Percentiles rank a stretch among this genome's conserved stretches.
These are phyloP conservation scores for Scarus forsteni DNA, from an alignment of 2,797 vertebrate species.

Conservation along the genomic window DNA sequence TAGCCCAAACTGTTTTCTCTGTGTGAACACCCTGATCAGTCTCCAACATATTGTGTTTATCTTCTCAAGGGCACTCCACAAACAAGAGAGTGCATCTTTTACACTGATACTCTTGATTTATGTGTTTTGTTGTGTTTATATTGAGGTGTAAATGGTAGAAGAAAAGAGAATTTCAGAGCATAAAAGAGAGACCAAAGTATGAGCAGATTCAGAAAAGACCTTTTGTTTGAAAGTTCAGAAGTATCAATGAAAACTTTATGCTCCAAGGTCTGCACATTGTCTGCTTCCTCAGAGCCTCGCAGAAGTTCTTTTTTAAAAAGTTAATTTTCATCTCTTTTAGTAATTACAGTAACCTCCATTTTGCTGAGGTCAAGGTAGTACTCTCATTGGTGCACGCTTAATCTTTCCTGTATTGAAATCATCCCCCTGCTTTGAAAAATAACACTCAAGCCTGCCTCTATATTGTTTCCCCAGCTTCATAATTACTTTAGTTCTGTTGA, in stretches of 20 bases:
- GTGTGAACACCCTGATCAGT: slow-evolving; percentile 28
- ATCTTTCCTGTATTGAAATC: background rate
- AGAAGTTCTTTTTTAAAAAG: background rate
- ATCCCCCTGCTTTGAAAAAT: background rate
- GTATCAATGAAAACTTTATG: background rate
- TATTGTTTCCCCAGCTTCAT: background rate
- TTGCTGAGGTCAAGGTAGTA: background rate
- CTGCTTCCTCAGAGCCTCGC: background rate
- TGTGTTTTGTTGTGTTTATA: background rate
- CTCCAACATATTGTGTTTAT: slow-evolving; percentile 21
- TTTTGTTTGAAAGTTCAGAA: slow-evolving; percentile 1
- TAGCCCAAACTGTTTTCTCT: slow-evolving; percentile 32
- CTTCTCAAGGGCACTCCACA: background rate
- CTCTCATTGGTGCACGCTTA: background rate
- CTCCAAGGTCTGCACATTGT: background rate
- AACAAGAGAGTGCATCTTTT: background rate
- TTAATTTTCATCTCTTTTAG: background rate
- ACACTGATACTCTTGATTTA: background rate
- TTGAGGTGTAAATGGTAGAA: background rate
- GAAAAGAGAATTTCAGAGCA: background rate
- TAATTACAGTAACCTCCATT: background rate
- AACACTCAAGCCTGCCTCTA: background rate
- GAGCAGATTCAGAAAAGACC: background rate
- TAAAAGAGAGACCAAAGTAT: background rate
- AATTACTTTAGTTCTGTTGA: background rate